phyloP scores from a whole-genome alignment of 1,140 invertebrate genomes.

The Temnothorax curvispinosus region DNA sequence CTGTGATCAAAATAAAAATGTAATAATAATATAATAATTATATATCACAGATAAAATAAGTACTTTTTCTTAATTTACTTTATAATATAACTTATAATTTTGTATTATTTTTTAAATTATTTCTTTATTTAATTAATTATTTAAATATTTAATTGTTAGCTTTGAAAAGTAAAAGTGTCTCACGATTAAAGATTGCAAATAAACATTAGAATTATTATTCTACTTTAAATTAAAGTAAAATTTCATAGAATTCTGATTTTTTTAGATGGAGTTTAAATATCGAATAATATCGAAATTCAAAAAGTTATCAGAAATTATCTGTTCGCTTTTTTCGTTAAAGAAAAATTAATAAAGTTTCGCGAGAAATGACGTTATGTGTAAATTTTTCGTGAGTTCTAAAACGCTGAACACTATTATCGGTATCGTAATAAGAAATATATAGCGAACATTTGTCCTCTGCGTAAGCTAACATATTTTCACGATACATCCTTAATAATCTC shows the following conservation, averaged over 20 bases:
- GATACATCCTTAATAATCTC: not conserved
- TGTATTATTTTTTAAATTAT: not conserved
- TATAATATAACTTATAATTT: too few relatives aligned
- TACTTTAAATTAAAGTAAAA: not conserved
- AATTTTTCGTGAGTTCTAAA: constrained; percentile 6
- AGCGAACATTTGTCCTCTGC: not conserved
- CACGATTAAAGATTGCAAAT: not conserved
- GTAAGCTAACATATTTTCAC: constrained; percentile 13
- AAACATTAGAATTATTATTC: constrained; percentile 8
- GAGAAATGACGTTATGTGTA: not conserved
- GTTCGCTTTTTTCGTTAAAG: not conserved
- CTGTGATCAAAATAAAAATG: not conserved
- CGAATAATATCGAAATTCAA: not conserved
- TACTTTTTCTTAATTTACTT: not conserved
- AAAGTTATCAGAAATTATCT: not conserved
- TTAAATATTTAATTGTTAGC: not conserved
- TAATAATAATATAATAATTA: constrained; percentile 7
- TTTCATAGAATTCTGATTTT: not conserved
- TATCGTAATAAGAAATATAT: constrained; percentile 11
- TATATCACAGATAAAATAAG: constrained; percentile 25
- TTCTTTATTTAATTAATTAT: not conserved
- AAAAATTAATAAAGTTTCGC: not conserved
- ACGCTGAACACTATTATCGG: not conserved
- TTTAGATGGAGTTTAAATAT: not conserved
- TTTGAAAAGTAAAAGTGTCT: not conserved